phyloP scores from a whole-genome alignment of 2,888 invertebrate species.

The Eilema griseolum region DNA sequence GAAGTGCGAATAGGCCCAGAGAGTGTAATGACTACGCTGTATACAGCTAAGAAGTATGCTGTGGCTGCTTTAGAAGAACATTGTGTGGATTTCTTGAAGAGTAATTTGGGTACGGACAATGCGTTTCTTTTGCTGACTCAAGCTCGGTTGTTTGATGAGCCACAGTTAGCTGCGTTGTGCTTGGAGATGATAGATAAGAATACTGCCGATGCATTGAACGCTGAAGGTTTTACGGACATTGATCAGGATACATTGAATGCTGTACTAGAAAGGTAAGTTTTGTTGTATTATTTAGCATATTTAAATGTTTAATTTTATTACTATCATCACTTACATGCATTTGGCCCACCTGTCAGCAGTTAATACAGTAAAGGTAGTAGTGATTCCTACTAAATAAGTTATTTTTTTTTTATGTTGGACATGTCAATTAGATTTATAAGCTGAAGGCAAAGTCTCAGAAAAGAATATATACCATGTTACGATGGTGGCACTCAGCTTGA shows the following conservation, averaged over 20 bases:
- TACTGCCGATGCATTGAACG: slow-evolving; percentile 92
- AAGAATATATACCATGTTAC: too few relatives aligned
- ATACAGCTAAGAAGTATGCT: slow-evolving; percentile 95
- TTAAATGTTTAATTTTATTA: background rate
- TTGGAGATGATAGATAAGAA: slow-evolving; percentile 94
- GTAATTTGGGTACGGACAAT: slow-evolving; percentile 93
- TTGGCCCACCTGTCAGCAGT: too few relatives aligned
- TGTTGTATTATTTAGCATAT: background rate
- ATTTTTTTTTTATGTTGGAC: too few relatives aligned
- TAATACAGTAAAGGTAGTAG: too few relatives aligned
- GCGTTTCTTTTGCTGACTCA: slow-evolving; percentile 93
- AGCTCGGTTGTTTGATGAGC: slow-evolving; percentile 94
- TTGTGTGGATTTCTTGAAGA: slow-evolving; percentile 92
- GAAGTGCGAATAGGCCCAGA: slow-evolving; percentile 94
- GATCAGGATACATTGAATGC: slow-evolving; percentile 92
- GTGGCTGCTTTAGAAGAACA: slow-evolving; percentile 93
- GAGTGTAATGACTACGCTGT: slow-evolving; percentile 94
- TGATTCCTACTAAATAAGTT: too few relatives aligned
- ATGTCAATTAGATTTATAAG: too few relatives aligned
- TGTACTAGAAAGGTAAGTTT: slow-evolving; percentile 88
- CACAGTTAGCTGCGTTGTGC: slow-evolving; percentile 92
- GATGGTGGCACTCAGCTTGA: too few relatives aligned
- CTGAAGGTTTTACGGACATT: slow-evolving; percentile 94
- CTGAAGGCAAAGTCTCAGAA: too few relatives aligned
- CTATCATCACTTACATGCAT: background rate